Percentiles rank a stretch among this genome's conserved stretches.
phyloP scores from a whole-genome alignment of 2,888 invertebrate species.

The Drosophila stalkeri region DNA sequence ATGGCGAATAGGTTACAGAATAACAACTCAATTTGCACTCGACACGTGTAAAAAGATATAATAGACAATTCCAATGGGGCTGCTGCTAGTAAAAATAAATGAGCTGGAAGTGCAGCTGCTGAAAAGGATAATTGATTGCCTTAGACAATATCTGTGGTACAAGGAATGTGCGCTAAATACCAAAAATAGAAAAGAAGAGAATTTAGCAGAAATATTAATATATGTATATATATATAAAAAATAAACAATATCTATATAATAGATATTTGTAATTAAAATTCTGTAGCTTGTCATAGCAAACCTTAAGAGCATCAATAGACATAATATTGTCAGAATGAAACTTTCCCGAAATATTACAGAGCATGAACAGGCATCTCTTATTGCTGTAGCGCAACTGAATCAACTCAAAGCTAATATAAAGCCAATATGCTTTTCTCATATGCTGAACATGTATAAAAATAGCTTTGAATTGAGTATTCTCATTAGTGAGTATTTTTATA shows the following conservation, averaged over 20 bases:
- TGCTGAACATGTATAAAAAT: neutral
- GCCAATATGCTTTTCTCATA: neutral
- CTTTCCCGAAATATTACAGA: too few species aligned
- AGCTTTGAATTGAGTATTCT: neutral
- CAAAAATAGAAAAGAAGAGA: neutral
- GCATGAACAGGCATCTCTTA: too few species aligned
- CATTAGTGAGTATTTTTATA: neutral
- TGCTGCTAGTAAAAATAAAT: slow-evolving; percentile 6
- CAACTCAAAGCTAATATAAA: neutral
- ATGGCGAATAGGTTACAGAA: neutral
- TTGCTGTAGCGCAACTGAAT: too few species aligned
- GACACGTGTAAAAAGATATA: slow-evolving; percentile 8
- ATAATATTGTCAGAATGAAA: too few species aligned
- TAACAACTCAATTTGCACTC: slow-evolving; percentile 38
- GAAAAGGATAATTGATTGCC: slow-evolving; percentile 4
- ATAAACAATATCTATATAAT: neutral
- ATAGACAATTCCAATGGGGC: slow-evolving; percentile 3
- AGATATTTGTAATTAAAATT: neutral
- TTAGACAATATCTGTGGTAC: neutral
- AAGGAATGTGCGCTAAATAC: neutral
- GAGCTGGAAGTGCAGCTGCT: slow-evolving; percentile 9
- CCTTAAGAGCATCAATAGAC: too few species aligned
- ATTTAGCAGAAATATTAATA: neutral
- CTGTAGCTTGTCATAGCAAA: too few species aligned
- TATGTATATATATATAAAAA: neutral